These are phyloP conservation scores for Thymallus thymallus DNA, from an alignment of 2,113 vertebrate species.

Conservation along the genomic window DNA sequence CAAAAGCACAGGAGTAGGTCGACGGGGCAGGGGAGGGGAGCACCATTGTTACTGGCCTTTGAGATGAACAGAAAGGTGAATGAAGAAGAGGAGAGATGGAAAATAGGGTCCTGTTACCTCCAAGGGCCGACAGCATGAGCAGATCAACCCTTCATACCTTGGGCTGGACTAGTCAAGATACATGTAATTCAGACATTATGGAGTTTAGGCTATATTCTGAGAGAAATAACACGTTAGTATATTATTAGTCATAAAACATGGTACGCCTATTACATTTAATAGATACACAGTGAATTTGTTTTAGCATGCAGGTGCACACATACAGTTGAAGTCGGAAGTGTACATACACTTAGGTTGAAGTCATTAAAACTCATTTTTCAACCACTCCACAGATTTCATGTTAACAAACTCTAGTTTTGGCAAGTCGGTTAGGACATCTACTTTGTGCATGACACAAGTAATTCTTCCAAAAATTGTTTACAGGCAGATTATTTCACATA, in stretches of 20 bases:
- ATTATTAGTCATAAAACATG: too few species aligned
- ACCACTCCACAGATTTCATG: too few species aligned
- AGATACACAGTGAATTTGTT: too few species aligned
- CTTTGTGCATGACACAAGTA: too few species aligned
- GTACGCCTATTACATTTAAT: background rate
- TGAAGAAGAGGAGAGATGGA: slow-evolving; percentile 74
- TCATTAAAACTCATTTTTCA: too few species aligned
- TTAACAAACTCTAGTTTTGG: too few species aligned
- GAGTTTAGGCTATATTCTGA: background rate
- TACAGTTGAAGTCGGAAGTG: too few species aligned
- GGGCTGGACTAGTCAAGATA: slow-evolving; percentile 41
- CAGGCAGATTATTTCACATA: too few species aligned
- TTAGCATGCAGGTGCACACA: too few species aligned
- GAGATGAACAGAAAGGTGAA: slow-evolving; percentile 82
- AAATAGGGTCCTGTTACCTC: slow-evolving; percentile 78
- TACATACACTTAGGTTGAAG: too few species aligned
- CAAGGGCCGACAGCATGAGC: slow-evolving; percentile 41
- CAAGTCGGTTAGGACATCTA: too few species aligned
- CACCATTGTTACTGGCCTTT: slow-evolving; percentile 88
- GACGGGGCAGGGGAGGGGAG: slow-evolving; percentile 71
- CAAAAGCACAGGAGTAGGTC: slow-evolving; percentile 77
- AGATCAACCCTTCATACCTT: slow-evolving; percentile 41
- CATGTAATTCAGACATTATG: background rate
- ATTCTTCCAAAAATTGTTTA: too few species aligned
- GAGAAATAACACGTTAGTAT: background rate